A percentile compares a stretch with the other conserved stretches of the same genome.
Evolutionary conservation across 2,888 invertebrate species (phyloP).

Genomic region (Scelioninae gen. 1): DNA sequence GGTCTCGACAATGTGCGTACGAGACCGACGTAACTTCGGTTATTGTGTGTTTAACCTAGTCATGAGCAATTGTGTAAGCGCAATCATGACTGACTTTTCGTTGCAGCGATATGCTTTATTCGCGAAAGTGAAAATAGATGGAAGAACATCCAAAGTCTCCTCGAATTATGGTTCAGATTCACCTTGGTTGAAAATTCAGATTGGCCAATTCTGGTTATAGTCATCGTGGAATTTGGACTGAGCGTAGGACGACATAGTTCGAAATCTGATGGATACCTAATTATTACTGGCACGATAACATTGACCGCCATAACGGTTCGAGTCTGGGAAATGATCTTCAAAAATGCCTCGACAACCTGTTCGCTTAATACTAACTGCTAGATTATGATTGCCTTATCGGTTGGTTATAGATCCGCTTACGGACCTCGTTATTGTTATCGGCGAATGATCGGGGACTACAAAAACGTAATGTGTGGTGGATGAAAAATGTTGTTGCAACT

Average conservation of each 20-base stretch:
- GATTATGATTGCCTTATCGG: constrained; percentile 32
- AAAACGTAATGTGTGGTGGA: constrained; percentile 10
- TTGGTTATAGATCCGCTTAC: constrained; percentile 7
- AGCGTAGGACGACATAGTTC: constrained; percentile 12
- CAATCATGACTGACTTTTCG: constrained; percentile 7
- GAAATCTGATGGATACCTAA: constrained; percentile 3
- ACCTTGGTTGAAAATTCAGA: not conserved
- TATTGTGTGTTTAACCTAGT: constrained; percentile 52
- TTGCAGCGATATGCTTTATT: not conserved
- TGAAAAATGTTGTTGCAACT: not conserved
- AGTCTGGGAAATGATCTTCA: constrained; percentile 1
- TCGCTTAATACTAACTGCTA: constrained; percentile 4
- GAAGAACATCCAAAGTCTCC: no score
- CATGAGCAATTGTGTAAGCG: constrained; percentile 49
- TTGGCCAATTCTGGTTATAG: not conserved
- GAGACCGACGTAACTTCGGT: constrained; percentile 41
- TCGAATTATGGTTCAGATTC: not conserved
- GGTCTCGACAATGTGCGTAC: constrained; percentile 53
- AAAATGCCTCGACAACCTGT: constrained; percentile 17
- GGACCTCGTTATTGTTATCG: constrained; percentile 51
- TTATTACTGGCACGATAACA: constrained; percentile 24
- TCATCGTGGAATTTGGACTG: not conserved
- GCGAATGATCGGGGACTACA: constrained; percentile 21
- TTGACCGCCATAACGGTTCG: constrained; percentile 34
- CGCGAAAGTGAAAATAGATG: constrained; percentile 43